A percentile compares a stretch with the other conserved stretches of the same genome.
Conservation (phyloP, 2,888 invertebrate species). For the Melinopterus prodromus region DNA sequence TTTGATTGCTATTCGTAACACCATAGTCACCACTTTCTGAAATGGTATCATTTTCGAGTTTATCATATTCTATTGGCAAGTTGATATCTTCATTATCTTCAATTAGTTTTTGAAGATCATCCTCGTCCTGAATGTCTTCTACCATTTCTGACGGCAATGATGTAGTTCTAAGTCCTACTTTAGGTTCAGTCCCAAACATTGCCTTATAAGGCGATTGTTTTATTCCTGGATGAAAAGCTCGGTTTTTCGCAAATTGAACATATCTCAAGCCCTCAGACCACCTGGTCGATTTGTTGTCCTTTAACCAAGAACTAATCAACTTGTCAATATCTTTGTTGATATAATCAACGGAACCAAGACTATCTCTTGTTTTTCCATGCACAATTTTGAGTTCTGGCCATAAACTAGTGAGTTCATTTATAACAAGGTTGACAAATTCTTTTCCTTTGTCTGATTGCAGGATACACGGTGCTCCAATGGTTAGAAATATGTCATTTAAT, state of each 20-base stretch:
- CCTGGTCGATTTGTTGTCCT: slow-evolving; percentile 30
- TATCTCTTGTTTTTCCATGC: slow-evolving; percentile 49
- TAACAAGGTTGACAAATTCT: slow-evolving; percentile 13
- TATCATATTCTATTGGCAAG: no score
- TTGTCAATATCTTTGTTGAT: slow-evolving; percentile 5
- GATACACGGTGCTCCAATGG: slow-evolving; percentile 48
- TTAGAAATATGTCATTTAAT: no score
- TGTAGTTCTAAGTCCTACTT: slow-evolving; percentile 24
- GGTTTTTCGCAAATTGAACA: slow-evolving; percentile 39
- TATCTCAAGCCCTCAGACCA: slow-evolving; percentile 35
- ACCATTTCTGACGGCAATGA: slow-evolving; percentile 6
- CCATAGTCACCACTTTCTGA: no score
- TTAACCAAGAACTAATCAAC: slow-evolving; percentile 28
- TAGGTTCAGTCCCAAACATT: slow-evolving; percentile 36
- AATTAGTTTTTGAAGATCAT: no score
- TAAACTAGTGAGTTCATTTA: slow-evolving; percentile 42
- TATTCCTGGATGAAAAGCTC: slow-evolving; percentile 35
- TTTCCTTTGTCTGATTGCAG: slow-evolving; percentile 36
- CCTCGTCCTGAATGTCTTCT: not conserved
- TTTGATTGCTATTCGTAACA: no score
- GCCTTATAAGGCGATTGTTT: slow-evolving; percentile 38
- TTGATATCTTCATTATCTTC: no score
- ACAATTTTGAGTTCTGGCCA: slow-evolving; percentile 49
- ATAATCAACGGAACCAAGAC: slow-evolving; percentile 47
- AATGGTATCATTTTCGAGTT: no score